phyloP scores from a whole-genome alignment of 2,113 vertebrate genomes.

The Tetrao urogallus region DNA sequence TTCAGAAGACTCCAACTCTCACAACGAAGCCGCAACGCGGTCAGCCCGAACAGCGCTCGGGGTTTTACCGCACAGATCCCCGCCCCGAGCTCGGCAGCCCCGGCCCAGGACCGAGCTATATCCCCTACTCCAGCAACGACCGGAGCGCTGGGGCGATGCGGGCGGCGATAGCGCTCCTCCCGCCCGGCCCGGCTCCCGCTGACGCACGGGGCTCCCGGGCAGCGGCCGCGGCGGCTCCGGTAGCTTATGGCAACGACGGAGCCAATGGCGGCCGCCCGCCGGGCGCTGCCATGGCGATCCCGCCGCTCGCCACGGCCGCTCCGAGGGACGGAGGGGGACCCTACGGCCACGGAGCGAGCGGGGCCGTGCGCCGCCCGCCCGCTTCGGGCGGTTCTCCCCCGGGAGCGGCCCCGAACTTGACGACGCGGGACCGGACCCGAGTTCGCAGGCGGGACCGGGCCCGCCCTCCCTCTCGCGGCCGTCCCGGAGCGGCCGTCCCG shows the following conservation, averaged over 20 bases:
- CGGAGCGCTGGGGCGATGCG: neutral
- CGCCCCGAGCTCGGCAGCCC: neutral
- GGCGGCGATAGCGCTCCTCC: no score
- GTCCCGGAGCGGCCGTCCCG: neutral
- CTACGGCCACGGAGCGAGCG: no score
- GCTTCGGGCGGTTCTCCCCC: no score
- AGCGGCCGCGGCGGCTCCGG: constrained; percentile 65
- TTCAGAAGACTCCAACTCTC: neutral
- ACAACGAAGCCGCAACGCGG: fast-evolving
- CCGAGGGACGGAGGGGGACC: no score
- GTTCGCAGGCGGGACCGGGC: neutral
- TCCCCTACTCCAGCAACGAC: fast-evolving
- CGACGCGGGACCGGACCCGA: neutral
- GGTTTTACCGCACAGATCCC: neutral
- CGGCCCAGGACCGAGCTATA: fast-evolving
- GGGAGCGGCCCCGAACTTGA: neutral
- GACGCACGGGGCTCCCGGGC: constrained; percentile 16
- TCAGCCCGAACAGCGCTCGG: fast-evolving
- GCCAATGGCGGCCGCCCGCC: constrained; percentile 81
- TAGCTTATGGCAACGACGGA: constrained; percentile 88
- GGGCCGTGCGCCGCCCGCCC: no score
- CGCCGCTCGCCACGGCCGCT: constrained; percentile 68
- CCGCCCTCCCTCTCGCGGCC: neutral
- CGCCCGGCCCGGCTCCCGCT: neutral
- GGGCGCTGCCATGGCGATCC: constrained; percentile 86